Evolutionary conservation across 2,888 invertebrate species (phyloP), one percentile per base, ranked within the genome.

Genomic region (Cosmorhoe ocellata): DNA sequence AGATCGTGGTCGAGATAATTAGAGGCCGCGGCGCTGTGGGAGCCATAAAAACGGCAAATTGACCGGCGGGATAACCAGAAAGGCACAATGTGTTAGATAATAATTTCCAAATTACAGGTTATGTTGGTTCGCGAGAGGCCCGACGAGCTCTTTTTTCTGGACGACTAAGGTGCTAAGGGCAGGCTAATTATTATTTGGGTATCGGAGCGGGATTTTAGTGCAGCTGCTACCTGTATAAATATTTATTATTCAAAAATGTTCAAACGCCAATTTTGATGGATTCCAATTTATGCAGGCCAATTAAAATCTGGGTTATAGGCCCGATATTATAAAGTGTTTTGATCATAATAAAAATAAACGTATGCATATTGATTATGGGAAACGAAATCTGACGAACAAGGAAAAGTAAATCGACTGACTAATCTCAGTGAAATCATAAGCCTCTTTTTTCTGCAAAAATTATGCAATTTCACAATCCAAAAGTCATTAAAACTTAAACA

Each of bases 51-150:
- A 90, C 89, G 80, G 89, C 89, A 89, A 90, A 90, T 89, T 90
- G 89, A 89, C 90, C 90, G 89, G 87, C 89, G 90, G 89, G 90
- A 90, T 88, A 89, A 86, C 85, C 89, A 89, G 87, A 90, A 89
- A 90, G 90, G 89, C 90, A 89, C 88, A 90, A 90, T 90, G 89
- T 90, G 90, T 90, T 90, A 90, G 89, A 90, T 89, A 89, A 89
- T 89, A 89, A 90, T 89, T 90, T 90, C 88, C 88, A 89, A 90
- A 89, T 90, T 90, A 89, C 83, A 88, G 89, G 90, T 88, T 89
- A 77, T 81, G 86, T 81, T 75, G 78, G 86, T 87, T 87, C 78
- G 87, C 87, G 81, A 81, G 83, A 81, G 81, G 70, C 72, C 76
- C 80, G 78, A 64, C 72, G 71, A 74, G 72, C 64, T 79, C 81